Conservation (phyloP, 2,888 invertebrate genomes). For the Anoplius nigerrimus region DNA sequence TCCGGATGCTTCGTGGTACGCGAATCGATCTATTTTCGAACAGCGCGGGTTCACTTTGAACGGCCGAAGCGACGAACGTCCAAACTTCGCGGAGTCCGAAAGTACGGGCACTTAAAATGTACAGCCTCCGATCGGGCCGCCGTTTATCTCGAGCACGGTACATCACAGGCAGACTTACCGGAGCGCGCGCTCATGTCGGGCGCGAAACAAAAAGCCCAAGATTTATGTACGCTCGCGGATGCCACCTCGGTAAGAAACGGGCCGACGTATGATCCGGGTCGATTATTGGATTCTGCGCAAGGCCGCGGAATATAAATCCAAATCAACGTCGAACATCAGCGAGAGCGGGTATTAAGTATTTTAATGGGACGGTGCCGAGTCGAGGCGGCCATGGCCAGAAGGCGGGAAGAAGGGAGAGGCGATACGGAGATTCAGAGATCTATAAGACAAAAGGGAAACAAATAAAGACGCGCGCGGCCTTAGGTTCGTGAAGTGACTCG, state of each 20-base stretch:
- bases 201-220: neutral
- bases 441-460: constrained; percentile 61
- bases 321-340: constrained; percentile 34
- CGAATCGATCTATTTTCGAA: no score
- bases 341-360: constrained; percentile 45
- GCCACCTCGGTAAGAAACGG: constrained; percentile 29
- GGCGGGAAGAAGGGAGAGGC: neutral
- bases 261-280: constrained; percentile 21
- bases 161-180: no score
- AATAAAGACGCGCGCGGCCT: constrained; percentile 60
- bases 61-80: no score
- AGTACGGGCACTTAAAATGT: no score
- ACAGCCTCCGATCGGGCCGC: no score
- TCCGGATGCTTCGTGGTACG: no score
- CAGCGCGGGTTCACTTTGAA: no score
- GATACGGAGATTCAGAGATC: constrained; percentile 51
- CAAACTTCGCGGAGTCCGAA: no score
- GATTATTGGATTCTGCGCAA: constrained; percentile 18
- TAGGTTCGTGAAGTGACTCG: constrained; percentile 62
- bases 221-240: constrained; percentile 10
- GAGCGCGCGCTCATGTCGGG: no score
- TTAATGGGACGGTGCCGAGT: constrained; percentile 34
- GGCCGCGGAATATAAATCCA: constrained; percentile 32
- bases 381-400: no score
- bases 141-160: no score